Percentiles rank a stretch among this genome's conserved stretches.
Evolutionary conservation across 2,888 invertebrate species (phyloP).

Genomic region (Tiliacea aurago): DNA sequence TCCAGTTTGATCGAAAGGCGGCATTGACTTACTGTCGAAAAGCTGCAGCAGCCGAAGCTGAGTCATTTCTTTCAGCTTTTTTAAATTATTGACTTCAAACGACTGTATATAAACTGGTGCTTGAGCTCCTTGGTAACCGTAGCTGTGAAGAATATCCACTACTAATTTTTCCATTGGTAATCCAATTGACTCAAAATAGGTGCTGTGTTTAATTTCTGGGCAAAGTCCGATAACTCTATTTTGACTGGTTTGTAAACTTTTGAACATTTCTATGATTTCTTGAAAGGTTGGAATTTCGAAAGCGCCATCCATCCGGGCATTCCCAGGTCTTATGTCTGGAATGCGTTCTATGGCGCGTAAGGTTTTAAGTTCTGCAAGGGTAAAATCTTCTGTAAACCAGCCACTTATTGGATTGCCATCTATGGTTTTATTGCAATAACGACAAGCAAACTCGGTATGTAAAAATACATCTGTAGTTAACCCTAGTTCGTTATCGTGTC

Average conservation of each 20-base stretch:
- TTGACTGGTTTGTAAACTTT: constrained; percentile 80
- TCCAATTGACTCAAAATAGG: constrained; percentile 79
- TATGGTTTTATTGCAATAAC: constrained; percentile 77
- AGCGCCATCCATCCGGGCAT: constrained; percentile 80
- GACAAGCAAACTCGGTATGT: constrained; percentile 78
- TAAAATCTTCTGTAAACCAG: constrained; percentile 88
- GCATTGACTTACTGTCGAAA: constrained; percentile 69
- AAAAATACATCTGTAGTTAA: constrained; percentile 80
- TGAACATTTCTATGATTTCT: constrained; percentile 84
- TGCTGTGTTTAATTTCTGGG: constrained; percentile 85
- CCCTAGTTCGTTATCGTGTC: constrained; percentile 85
- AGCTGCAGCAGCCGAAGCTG: constrained; percentile 81
- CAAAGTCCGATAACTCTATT: constrained; percentile 82
- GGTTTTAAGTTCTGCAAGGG: constrained; percentile 83
- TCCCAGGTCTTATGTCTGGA: constrained; percentile 81
- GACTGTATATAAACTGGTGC: constrained; percentile 86
- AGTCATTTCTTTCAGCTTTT: constrained; percentile 80
- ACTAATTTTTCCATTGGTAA: constrained; percentile 80
- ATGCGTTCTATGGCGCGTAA: constrained; percentile 81
- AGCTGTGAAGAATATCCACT: constrained; percentile 78
- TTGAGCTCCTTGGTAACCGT: constrained; percentile 76
- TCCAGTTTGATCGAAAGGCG: constrained; percentile 81
- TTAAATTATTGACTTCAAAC: constrained; percentile 84
- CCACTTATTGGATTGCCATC: constrained; percentile 77
- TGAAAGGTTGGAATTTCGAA: constrained; percentile 82